Percentiles rank a stretch among this genome's conserved stretches.
These are phyloP conservation scores for Telmatherina bonti DNA, from an alignment of 2,797 vertebrate genomes.

Conservation along the genomic window DNA sequence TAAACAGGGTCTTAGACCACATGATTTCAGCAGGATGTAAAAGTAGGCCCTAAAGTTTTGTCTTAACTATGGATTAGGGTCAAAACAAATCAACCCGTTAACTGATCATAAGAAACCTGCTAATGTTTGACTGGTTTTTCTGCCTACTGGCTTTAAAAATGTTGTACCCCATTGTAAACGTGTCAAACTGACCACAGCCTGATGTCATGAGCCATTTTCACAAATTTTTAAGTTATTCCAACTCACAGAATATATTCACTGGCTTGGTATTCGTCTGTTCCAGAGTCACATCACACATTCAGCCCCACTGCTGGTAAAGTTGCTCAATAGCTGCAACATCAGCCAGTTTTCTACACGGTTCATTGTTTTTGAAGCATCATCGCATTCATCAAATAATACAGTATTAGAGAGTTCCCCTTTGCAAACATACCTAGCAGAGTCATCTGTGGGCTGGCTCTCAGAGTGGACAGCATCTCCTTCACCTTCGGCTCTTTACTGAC, in stretches of 20 bases:
- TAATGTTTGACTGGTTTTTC: too few relatives aligned
- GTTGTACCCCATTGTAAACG: not conserved
- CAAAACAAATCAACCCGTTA: too few relatives aligned
- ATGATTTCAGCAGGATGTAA: too few relatives aligned
- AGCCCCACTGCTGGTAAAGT: not conserved
- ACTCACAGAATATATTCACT: not conserved
- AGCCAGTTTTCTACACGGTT: not conserved
- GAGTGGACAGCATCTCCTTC: slow-evolving; percentile 87
- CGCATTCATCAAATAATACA: not conserved
- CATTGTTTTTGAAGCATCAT: not conserved
- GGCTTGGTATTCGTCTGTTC: too few relatives aligned
- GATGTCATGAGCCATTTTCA: not conserved
- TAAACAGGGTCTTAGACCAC: too few relatives aligned
- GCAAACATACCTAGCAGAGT: slow-evolving; percentile 85
- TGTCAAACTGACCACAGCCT: not conserved
- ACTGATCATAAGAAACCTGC: too few relatives aligned
- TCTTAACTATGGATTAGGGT: too few relatives aligned
- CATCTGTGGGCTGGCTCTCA: slow-evolving; percentile 85
- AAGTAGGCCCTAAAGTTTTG: too few relatives aligned
- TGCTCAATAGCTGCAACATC: not conserved
- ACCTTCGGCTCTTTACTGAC: slow-evolving; percentile 88
- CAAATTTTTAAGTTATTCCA: not conserved
- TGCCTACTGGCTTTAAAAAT: too few relatives aligned
- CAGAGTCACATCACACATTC: not conserved
- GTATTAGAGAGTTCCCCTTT: not conserved